Evolutionary conservation across 2,888 invertebrate genomes (phyloP), one percentile per base, ranked within the genome.

Genomic region (Entomobrya proxima): DNA sequence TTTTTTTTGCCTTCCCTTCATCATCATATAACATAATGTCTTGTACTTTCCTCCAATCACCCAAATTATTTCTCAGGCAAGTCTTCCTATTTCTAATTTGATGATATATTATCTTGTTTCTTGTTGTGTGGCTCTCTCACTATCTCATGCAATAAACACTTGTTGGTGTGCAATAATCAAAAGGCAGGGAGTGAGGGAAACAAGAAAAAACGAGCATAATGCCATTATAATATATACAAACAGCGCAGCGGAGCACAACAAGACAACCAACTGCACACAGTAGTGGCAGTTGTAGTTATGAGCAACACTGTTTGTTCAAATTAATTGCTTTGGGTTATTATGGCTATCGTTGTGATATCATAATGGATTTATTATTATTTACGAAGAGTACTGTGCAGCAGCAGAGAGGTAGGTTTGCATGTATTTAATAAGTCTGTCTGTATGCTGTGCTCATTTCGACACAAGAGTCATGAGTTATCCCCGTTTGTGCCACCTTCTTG

Each of bases 271-370:
- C 24, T 2, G 27, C 4, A 9, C 3, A 55, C 55, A 55, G 55
- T 24, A 55, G 24, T 47, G 47, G 2, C 11, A 47, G 7, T 50
- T 5, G 50, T 50, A 18, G 18, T 76, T 58, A 76, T 13, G 40
- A 27, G 1, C 58, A 58, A 32, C 81, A 75, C 75, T 85, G 84
- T 85, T 85, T 85, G 84, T 76, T 85, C 69, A 85, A 85, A 85
- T 85, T 85, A 85, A 85, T 85, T 85, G 84, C 84, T 85, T 78
- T 61, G 61, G 76, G 78, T 85, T 85, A 85, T 85, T 78, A 85
- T 84, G 83, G 83, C 83, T 76, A 84, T 84, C 83, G 61, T 72
- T 44, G 24, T 84, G 67, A 72, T 85, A 72, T 85, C 84, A 69
- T 85, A 85, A 85, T 85, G 78, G 72, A 85, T 85, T 85, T 85